Evolutionary conservation across 1,140 invertebrate species (phyloP), one percentile per base, ranked within the genome.

Genomic region (Neuroterus valhalla): DNA sequence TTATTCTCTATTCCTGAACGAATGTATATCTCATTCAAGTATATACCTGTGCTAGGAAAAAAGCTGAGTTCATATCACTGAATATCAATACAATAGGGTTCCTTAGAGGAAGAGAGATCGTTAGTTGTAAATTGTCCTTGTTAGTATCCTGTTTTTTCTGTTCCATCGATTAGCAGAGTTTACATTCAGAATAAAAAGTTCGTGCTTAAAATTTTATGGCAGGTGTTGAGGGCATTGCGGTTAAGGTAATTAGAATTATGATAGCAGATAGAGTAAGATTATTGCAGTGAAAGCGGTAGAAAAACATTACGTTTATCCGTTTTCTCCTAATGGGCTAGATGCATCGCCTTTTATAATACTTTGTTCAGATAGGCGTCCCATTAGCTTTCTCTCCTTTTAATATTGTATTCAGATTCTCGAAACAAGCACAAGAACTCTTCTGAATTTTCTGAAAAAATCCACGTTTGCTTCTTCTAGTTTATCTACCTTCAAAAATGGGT

Each of bases 1-100:
- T 78, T 71, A 50, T 21, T 78, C 72, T 80, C 72, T 74, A 68
- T 80, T 75, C 73, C 17, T 14, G 4, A 3, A 46, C 12, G 45
- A 17, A n/a, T 2, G 15, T 48, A 48, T 6, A 48, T 17, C 46
- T 48, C n/a, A 48, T 19, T 48, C 17, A 48, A 48, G n/a, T 48
- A 48, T 46, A 46, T 38, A 38, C 31, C 6, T 19, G n/a, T 48
- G 15, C 46, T n/a, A 8, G 46, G 17, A n/a, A 48, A 48, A 48
- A 48, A 48, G 17, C 3, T 38, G 6, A 48, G 46, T 48, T 48
- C 8, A 48, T 48, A 48, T 48, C 46, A 48, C 46, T 48, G n/a
- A 48, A n/a, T 48, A 48, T 48, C 46, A 17, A 3, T 48, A 48
- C 46, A 48, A 48, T 48, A n/a, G n/a, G 8, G 46, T 48, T 48